Evolutionary conservation across 2,113 vertebrate species (phyloP).

Genomic region (Casuarius casuarius): DNA sequence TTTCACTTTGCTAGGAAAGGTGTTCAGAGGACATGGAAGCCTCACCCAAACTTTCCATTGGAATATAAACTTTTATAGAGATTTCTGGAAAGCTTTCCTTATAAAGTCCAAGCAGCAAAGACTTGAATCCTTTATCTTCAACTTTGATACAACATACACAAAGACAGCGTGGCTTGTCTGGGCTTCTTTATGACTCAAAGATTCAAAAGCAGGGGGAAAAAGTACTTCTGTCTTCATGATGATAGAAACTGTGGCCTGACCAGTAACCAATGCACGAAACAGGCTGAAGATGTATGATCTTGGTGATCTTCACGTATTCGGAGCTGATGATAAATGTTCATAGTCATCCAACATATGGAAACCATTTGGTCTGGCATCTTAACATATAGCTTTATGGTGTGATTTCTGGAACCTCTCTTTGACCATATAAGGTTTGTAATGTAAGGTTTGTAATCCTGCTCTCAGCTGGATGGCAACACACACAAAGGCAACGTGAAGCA

Average conservation of each 20-base stretch:
- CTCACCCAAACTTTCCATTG: not conserved
- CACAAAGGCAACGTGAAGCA: not conserved
- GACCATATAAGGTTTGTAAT: not conserved
- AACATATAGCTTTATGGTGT: not conserved
- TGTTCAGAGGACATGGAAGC: not conserved
- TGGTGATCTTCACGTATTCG: not conserved
- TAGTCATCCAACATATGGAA: not conserved
- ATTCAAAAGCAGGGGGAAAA: not conserved
- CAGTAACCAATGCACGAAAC: not conserved
- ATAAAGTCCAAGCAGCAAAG: not conserved
- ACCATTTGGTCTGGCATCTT: not conserved
- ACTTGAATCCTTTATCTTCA: not conserved
- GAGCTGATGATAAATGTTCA: not conserved
- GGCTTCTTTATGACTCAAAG: not conserved
- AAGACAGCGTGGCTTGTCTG: too few relatives aligned
- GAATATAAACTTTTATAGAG: accelerated
- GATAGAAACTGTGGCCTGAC: not conserved
- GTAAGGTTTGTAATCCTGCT: not conserved
- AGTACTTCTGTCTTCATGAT: not conserved
- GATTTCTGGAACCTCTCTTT: not conserved
- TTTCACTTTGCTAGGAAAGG: not conserved
- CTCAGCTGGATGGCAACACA: not conserved
- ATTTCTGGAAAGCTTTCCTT: not conserved
- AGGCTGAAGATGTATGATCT: not conserved
- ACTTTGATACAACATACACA: not conserved